Evolutionary conservation across 2,888 invertebrate genomes (phyloP).

Genomic region (Xylocampa areola): DNA sequence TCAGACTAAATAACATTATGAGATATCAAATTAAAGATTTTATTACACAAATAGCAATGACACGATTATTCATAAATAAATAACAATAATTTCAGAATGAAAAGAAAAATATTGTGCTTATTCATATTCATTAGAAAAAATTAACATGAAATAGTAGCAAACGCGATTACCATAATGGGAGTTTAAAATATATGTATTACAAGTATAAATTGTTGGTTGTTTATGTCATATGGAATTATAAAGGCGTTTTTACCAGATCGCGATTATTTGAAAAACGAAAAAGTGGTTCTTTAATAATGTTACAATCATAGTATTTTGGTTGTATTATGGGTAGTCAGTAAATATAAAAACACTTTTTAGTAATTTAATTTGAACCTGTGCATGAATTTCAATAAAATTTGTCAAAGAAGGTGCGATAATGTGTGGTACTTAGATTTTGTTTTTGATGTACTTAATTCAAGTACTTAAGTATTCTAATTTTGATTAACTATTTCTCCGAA

Average conservation of each 20-base stretch:
- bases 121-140: slow-evolving; percentile 18
- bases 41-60: slow-evolving; percentile 23
- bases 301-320: too few species aligned
- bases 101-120: slow-evolving; percentile 6
- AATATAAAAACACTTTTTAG: too few species aligned
- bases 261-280: too few species aligned
- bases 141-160: slow-evolving; percentile 23
- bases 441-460: too few species aligned
- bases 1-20: slow-evolving; percentile 23
- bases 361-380: too few species aligned
- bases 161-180: slow-evolving; percentile 17
- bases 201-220: slow-evolving; percentile 2
- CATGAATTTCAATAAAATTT: too few species aligned
- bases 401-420: too few species aligned
- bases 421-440: too few species aligned
- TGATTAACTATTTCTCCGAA: too few species aligned
- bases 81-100: slow-evolving; percentile 6
- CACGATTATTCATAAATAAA: slow-evolving; percentile 15
- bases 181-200: slow-evolving; percentile 11
- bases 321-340: too few species aligned
- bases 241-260: neutral
- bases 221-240: slow-evolving; percentile 3
- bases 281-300: too few species aligned
- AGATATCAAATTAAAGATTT: slow-evolving; percentile 17
- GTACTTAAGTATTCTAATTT: too few species aligned